Conservation (phyloP, 1,140 invertebrate species). For the Drosophila equinoxialis region DNA sequence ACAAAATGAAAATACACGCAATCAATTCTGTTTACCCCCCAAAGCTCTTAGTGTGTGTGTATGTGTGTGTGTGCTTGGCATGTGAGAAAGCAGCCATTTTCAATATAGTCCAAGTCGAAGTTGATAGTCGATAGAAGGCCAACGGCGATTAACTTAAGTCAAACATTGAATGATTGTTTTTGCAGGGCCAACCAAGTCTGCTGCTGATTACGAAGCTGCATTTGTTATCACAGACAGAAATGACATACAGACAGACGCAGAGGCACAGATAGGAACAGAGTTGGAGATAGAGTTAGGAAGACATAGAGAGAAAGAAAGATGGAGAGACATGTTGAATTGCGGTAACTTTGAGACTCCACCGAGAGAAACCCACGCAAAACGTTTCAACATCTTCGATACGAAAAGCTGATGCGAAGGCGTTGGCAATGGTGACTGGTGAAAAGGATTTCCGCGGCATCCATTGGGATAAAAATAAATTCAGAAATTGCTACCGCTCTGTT, state of each 20-base stretch:
- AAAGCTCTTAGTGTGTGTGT: conserved; percentile 28
- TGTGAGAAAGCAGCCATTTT: conserved; percentile 26
- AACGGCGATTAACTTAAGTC: conserved; percentile 78
- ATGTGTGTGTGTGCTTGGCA: neutral
- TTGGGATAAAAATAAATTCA: conserved; percentile 77
- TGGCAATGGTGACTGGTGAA: conserved; percentile 11
- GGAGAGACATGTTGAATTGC: conserved; percentile 31
- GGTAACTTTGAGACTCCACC: conserved; percentile 13
- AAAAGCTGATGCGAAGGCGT: conserved; percentile 6
- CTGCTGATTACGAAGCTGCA: conserved; percentile 69
- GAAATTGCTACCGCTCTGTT: conserved; percentile 70
- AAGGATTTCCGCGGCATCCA: conserved; percentile 77
- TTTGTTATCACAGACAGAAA: conserved; percentile 67
- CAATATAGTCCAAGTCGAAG: conserved; percentile 51
- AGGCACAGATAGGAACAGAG: neutral
- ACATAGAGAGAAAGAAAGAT: conserved; percentile 2
- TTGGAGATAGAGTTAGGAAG: conserved; percentile 10
- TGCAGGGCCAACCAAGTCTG: conserved; percentile 66
- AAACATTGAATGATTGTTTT: conserved; percentile 80
- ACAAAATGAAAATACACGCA: conserved; percentile 75
- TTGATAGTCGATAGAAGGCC: conserved; percentile 52
- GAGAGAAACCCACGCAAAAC: conserved; percentile 54
- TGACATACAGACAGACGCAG: neutral
- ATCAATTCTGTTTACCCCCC: conserved; percentile 76
- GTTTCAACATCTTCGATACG: conserved; percentile 58